Evolutionary conservation across 2,797 vertebrate species (phyloP).

Genomic region (Cossypha caffra): DNA sequence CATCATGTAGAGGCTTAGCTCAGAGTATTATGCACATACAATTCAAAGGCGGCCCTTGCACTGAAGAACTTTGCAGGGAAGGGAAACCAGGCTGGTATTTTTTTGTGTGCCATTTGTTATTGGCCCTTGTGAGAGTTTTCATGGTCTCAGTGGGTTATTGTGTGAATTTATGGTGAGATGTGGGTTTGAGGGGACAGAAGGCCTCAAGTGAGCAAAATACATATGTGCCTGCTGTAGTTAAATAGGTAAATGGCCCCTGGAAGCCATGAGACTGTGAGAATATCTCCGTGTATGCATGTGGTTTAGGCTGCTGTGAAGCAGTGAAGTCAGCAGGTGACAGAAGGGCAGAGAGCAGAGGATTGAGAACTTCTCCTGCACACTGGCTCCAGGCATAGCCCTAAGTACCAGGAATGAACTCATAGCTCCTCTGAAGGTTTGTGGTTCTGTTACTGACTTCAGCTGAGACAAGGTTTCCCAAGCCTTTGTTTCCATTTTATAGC

Average conservation of each 20-base stretch:
- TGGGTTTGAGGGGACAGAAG: not conserved
- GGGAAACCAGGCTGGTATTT: not conserved
- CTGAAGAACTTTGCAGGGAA: not conserved
- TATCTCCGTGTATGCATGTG: not conserved
- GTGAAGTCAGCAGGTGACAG: not conserved
- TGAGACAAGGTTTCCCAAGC: not conserved
- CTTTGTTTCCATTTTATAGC: not conserved
- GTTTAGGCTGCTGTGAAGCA: not conserved
- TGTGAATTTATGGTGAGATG: not conserved
- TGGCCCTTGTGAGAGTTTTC: not conserved
- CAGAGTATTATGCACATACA: not conserved
- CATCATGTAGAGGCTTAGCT: not conserved
- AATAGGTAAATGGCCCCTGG: not conserved
- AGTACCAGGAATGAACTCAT: not conserved
- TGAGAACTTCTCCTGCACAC: not conserved
- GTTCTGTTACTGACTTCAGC: not conserved
- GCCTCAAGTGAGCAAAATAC: not conserved
- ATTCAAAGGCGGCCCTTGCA: not conserved
- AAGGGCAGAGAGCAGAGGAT: not conserved
- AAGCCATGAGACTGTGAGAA: rapidly evolving
- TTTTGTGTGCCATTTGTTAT: not conserved
- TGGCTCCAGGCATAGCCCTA: not conserved
- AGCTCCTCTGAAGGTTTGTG: not conserved
- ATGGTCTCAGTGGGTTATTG: rapidly evolving
- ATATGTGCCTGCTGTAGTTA: not conserved